A percentile compares a stretch with the other conserved stretches of the same genome.
Evolutionary conservation across 1,140 invertebrate genomes (phyloP).

Genomic region (Oedothorax gibbosus): DNA sequence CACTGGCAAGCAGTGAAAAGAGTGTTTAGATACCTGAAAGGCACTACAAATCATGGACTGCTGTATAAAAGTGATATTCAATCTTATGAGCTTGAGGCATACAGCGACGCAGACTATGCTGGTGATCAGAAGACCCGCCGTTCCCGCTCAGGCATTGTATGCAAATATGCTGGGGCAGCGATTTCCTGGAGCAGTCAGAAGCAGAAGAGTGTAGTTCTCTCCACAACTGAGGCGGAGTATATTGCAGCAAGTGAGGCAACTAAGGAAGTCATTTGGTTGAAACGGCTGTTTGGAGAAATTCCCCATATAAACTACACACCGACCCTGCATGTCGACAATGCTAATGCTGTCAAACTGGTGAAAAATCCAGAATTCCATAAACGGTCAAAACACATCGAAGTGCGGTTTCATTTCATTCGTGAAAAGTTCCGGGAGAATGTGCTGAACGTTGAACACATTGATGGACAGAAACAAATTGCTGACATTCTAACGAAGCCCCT

Average conservation of each 20-base stretch:
- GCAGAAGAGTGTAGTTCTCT: slow-evolving; percentile 32
- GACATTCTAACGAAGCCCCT: slow-evolving; percentile 61
- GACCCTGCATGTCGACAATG: slow-evolving; percentile 59
- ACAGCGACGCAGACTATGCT: slow-evolving; percentile 65
- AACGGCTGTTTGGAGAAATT: slow-evolving; percentile 41
- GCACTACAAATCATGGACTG: slow-evolving; percentile 64
- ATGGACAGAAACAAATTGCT: slow-evolving; percentile 35
- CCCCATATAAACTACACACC: background rate
- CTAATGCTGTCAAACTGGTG: slow-evolving; percentile 56
- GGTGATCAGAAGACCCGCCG: slow-evolving; percentile 26
- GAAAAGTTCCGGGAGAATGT: slow-evolving; percentile 62
- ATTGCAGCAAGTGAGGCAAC: slow-evolving; percentile 42
- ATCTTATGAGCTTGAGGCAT: slow-evolving; percentile 38
- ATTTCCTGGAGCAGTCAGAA: slow-evolving; percentile 36
- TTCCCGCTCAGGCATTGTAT: slow-evolving; percentile 43
- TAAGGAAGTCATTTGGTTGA: slow-evolving; percentile 61
- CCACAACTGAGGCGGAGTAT: slow-evolving; percentile 57
- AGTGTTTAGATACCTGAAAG: slow-evolving; percentile 69
- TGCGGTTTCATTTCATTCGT: slow-evolving; percentile 65
- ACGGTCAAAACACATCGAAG: slow-evolving; percentile 40
- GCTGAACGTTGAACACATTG: slow-evolving; percentile 26
- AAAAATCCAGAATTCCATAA: slow-evolving; percentile 56
- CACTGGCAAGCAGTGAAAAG: slow-evolving; percentile 68
- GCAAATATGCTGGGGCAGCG: background rate
- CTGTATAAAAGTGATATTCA: slow-evolving; percentile 7